phyloP scores from a whole-genome alignment of 2,113 vertebrate genomes.

The Chinchilla lanigera region DNA sequence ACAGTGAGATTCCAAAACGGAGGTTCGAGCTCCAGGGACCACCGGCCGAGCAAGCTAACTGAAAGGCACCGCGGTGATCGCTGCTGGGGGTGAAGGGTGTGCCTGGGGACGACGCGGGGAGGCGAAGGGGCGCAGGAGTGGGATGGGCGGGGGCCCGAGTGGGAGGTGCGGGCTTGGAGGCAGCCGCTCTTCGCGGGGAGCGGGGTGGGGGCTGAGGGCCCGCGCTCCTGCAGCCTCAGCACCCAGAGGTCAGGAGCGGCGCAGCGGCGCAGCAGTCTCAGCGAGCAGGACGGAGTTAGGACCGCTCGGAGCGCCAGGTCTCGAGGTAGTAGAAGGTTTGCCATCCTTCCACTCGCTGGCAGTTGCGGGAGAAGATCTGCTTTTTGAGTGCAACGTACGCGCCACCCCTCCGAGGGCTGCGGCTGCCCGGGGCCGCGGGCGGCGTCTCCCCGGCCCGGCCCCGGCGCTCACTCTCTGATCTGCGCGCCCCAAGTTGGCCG shows the following conservation, averaged over 20 bases:
- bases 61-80: neutral
- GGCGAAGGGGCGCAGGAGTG: neutral
- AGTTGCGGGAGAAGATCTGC: constrained; percentile 86
- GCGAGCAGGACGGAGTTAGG: constrained; percentile 88
- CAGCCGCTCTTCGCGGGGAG: neutral
- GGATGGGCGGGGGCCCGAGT: neutral
- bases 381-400: constrained; percentile 85
- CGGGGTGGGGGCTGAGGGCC: neutral
- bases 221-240: neutral
- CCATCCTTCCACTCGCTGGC: constrained; percentile 86
- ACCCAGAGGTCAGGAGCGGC: neutral
- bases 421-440: constrained; percentile 48
- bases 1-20: neutral
- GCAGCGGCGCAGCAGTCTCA: constrained; percentile 17
- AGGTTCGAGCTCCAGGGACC: neutral
- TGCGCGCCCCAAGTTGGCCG: constrained; percentile 73
- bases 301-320: constrained; percentile 91
- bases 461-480: constrained; percentile 54
- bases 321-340: constrained; percentile 86
- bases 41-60: neutral
- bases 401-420: constrained; percentile 74
- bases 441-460: neutral
- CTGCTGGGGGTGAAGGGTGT: neutral
- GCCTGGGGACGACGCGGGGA: neutral
- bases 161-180: neutral